Conservation (phyloP, 2,888 invertebrate species). For the Abrostola tripartita region DNA sequence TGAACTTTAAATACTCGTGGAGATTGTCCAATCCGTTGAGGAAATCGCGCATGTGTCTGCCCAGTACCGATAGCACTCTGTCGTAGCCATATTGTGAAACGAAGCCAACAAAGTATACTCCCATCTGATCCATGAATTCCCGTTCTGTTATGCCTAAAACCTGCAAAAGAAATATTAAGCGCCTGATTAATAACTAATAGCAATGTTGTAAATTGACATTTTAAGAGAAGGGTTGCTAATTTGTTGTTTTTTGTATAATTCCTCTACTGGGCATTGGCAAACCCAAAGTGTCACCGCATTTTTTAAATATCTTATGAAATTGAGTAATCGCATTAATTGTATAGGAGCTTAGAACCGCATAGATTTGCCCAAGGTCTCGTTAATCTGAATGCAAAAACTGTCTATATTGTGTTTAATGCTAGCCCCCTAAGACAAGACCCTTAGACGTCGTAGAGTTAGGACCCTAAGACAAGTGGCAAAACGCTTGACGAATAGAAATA, state of each 20-base stretch:
- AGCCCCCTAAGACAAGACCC: too few relatives aligned
- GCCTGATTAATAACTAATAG: slow-evolving; percentile 36
- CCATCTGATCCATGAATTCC: slow-evolving; percentile 98
- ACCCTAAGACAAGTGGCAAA: too few relatives aligned
- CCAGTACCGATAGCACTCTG: slow-evolving; percentile 95
- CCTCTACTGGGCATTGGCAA: too few relatives aligned
- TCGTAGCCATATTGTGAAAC: slow-evolving; percentile 98
- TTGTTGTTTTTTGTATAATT: neutral
- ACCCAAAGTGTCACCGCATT: too few relatives aligned
- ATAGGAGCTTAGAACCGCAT: too few relatives aligned
- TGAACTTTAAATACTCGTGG: slow-evolving; percentile 98
- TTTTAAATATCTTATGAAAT: too few relatives aligned
- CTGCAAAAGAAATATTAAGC: slow-evolving; percentile 78
- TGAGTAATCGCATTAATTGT: too few relatives aligned
- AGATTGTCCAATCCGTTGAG: slow-evolving; percentile 98
- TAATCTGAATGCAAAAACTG: too few relatives aligned
- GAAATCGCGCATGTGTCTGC: slow-evolving; percentile 98
- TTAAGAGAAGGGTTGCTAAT: neutral
- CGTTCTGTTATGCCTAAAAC: slow-evolving; percentile 95
- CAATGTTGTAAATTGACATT: slow-evolving; percentile 3
- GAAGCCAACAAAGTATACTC: slow-evolving; percentile 97
- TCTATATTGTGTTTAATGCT: too few relatives aligned
- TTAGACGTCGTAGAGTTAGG: too few relatives aligned
- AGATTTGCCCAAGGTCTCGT: too few relatives aligned
- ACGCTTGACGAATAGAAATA: too few relatives aligned